Evolutionary conservation across 2,888 invertebrate species (phyloP).

Genomic region (Limenitis camilla): DNA sequence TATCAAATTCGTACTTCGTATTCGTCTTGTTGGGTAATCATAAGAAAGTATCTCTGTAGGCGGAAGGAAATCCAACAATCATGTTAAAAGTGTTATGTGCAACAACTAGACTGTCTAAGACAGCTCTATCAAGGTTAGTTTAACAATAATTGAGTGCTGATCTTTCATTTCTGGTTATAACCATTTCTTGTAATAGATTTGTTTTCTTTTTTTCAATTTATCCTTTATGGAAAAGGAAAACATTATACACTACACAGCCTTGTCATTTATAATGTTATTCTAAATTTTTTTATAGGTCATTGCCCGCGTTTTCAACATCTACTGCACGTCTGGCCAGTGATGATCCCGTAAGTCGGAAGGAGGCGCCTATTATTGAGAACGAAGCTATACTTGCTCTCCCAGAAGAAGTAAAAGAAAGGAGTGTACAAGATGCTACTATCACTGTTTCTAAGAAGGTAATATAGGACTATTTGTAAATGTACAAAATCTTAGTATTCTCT

Average conservation of each 20-base stretch:
- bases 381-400: conserved; percentile 61
- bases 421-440: conserved; percentile 67
- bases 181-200: no score
- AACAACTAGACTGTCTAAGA: conserved; percentile 39
- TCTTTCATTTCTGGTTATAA: no score
- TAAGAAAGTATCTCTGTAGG: conserved; percentile 11
- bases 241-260: no score
- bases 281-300: conserved; percentile 36
- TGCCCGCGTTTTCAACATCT: conserved; percentile 48
- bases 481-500: background rate
- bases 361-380: conserved; percentile 69
- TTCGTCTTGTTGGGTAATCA: conserved; percentile 32
- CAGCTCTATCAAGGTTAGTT: conserved; percentile 44
- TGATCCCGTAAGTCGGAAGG: conserved; percentile 48
- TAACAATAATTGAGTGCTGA: background rate
- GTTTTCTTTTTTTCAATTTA: no score
- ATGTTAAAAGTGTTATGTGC: conserved; percentile 52
- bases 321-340: conserved; percentile 26
- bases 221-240: no score
- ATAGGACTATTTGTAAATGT: background rate
- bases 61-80: conserved; percentile 17
- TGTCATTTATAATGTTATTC: conserved; percentile 1
- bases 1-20: no score
- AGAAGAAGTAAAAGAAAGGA: conserved; percentile 63
- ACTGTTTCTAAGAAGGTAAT: conserved; percentile 71